phyloP scores from a whole-genome alignment of 2,113 vertebrate species.

The Felis catus region F.catus_Fca126_mat1.0 CM031411.1:60656501-60657000 shows the following conservation, averaged over 20 bases:
- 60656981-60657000: slow-evolving; percentile 8
- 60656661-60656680: not conserved
- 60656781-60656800: slow-evolving; percentile 22
- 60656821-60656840: not conserved
- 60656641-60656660: not conserved
- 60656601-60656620: not conserved
- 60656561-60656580: slow-evolving; percentile 3
- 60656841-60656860: not conserved
- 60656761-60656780: not conserved
- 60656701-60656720: not conserved
- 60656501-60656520: slow-evolving; percentile 20
- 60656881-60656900: slow-evolving; percentile 5
- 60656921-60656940: not conserved
- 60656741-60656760: not conserved
- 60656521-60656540: slow-evolving; percentile 26
- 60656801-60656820: not conserved
- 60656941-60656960: not conserved
- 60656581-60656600: not conserved
- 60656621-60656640: slow-evolving; percentile 42
- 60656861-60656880: not conserved
- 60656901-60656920: slow-evolving; percentile 31
- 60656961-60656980: slow-evolving; percentile 22
- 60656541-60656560: not conserved
- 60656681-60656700: not conserved
- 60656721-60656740: not conserved